Evolutionary conservation across 2,888 invertebrate species (phyloP).

Genomic region (Sphaerophoria taeniata): DNA sequence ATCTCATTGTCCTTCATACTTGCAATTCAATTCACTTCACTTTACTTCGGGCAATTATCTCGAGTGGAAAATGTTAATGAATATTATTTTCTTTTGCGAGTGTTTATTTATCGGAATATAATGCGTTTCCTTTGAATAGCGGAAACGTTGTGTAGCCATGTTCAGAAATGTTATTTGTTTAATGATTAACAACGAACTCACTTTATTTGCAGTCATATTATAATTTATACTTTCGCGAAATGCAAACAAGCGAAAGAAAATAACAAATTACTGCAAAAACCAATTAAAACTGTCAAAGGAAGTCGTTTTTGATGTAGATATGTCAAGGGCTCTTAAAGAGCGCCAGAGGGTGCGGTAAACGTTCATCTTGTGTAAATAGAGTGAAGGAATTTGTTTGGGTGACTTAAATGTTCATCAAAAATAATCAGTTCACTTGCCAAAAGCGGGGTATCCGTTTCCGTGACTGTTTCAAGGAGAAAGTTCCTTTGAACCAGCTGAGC

Average conservation of each 20-base stretch:
- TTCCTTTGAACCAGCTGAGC: too few relatives aligned
- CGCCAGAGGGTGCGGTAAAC: background rate
- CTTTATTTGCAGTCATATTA: background rate
- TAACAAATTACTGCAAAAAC: conserved; percentile 14
- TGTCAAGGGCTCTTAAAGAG: background rate
- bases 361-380: conserved; percentile 13
- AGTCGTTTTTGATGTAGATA: background rate
- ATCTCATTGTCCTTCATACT: background rate
- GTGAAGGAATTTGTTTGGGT: too few relatives aligned
- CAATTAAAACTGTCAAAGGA: conserved; percentile 19
- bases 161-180: background rate
- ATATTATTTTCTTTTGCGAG: conserved; percentile 59
- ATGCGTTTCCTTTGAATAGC: conserved; percentile 36
- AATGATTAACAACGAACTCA: conserved; percentile 6
- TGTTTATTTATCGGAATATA: conserved; percentile 53
- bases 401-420: too few relatives aligned
- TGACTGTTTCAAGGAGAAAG: too few relatives aligned
- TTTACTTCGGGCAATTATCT: conserved; percentile 54
- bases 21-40: background rate
- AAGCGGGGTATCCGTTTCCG: too few relatives aligned
- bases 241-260: conserved; percentile 9
- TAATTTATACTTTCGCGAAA: background rate
- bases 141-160: background rate
- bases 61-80: conserved; percentile 65
- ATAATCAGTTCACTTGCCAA: too few relatives aligned